Base-by-base conservation (phyloP, 2,113 vertebrate genomes). In the Symphodus melops region DNA sequence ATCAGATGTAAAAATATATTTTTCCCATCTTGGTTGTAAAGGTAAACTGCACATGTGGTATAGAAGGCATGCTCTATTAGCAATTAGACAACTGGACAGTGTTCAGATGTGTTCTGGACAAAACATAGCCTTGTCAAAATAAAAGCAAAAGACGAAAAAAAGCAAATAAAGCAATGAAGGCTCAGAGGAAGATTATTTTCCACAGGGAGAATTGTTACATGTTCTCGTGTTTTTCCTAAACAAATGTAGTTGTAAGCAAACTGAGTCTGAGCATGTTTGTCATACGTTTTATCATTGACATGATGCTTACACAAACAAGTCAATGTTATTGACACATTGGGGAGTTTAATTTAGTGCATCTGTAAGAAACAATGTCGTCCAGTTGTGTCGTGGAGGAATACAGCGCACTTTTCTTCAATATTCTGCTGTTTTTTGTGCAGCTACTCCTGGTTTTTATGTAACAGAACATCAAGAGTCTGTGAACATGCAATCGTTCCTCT, bases 31-130 rank as follows among this genome's bases (percentile, higher is more conserved):
- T 68, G 33, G 19, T 9, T 64, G 70, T 54, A 57, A 23, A 56
- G 33, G 12, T 60, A 5, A 49, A 57, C 23, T 54, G 41, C 0
- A 62, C 13, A 23, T 17, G 48, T 48, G 20, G 8, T 58, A 10
- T 13, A 67, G 33, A 23, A 36, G 42, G 16, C 9, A 6, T n/a
- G 16, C 28, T 33, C 28, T 16, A 8, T 51, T 53, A 65, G 23
- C 33, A n/a, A n/a, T n/a, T n/a, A 28, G 41, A 67, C 21, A 36
- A 21, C 19, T 20, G 44, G 54, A 68, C 56, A 16, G 70, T 12
- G 19, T 7, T 74, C 42, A 25, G 42, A 64, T 56, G 33, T 75
- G 51, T 62, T 57, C n/a, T 28, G 12, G 36, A 62, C 44, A 23
- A 63, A 54, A 58, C 46, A 57, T 33, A 46, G 21, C 17, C 51